These are phyloP conservation scores for Leptonema lineaticorne DNA, from an alignment of 1,140 invertebrate species.

Conservation along the genomic window DNA sequence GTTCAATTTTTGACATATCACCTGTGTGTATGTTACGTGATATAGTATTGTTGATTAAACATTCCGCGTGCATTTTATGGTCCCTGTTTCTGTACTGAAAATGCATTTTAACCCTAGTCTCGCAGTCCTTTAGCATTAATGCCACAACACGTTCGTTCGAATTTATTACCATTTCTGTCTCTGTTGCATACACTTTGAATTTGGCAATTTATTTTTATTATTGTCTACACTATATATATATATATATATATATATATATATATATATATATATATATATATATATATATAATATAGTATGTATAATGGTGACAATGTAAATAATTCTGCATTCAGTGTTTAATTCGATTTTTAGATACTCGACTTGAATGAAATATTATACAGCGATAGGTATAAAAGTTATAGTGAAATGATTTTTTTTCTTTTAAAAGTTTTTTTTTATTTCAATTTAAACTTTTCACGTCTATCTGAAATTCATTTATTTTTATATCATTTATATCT, in stretches of 20 bases:
- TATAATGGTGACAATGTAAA: too few species aligned
- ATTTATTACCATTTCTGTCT: background rate
- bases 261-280: background rate
- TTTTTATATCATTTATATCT: too few species aligned
- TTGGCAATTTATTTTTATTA: background rate
- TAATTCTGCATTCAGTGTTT: too few species aligned
- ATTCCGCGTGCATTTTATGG: constrained; percentile 29
- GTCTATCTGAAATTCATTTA: too few species aligned
- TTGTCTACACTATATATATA: background rate
- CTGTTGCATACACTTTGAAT: too few species aligned
- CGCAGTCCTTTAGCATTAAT: constrained; percentile 5
- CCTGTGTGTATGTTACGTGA: background rate
- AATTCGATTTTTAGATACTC: too few species aligned
- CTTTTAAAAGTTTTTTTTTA: too few species aligned
- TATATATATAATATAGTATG: background rate
- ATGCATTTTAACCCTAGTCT: background rate
- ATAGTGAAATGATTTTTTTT: too few species aligned
- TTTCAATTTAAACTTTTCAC: too few species aligned
- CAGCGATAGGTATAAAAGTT: too few species aligned
- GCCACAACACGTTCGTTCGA: background rate
- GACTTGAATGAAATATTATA: too few species aligned
- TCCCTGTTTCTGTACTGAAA: background rate
- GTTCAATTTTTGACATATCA: too few species aligned
- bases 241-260: background rate
- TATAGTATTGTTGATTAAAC: constrained; percentile 28